phyloP scores from a whole-genome alignment of 1,140 invertebrate species.

The Meloidogyne hapla region DNA sequence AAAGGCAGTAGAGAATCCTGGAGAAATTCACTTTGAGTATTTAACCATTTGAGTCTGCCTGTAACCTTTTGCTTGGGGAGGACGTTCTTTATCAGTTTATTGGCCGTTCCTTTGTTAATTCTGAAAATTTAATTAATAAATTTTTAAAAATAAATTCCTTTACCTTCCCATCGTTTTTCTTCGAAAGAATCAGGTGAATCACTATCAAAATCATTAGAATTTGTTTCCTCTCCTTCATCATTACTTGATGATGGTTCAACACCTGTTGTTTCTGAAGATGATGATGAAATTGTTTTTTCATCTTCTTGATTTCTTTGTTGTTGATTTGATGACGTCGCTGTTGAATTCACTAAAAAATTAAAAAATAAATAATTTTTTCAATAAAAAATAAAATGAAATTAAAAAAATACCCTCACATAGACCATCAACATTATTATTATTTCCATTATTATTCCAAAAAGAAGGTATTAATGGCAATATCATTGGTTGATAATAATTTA shows the following conservation, averaged over 20 bases:
- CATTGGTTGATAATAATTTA: background rate
- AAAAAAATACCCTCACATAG: background rate
- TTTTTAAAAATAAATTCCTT: too few relatives aligned
- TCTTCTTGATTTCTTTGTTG: background rate
- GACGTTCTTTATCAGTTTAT: too few relatives aligned
- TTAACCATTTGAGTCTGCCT: background rate
- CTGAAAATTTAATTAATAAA: too few relatives aligned
- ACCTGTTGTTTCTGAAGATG: background rate
- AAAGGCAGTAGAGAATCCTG: background rate
- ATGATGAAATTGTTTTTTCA: background rate
- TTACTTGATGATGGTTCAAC: background rate
- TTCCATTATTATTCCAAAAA: background rate
- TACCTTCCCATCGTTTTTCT: background rate
- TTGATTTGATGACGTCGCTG: background rate
- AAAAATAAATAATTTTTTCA: too few relatives aligned
- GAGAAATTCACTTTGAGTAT: too few relatives aligned
- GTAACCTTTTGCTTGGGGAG: too few relatives aligned
- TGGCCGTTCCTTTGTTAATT: background rate
- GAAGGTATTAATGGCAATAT: background rate
- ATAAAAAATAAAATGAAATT: background rate
- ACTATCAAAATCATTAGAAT: conserved; percentile 6
- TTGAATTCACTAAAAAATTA: too few relatives aligned
- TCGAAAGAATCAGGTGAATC: background rate
- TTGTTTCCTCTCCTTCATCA: background rate
- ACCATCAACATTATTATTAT: too few relatives aligned